Evolutionary conservation across 2,888 invertebrate genomes (phyloP).

Genomic region (Aphodius granarius): DNA sequence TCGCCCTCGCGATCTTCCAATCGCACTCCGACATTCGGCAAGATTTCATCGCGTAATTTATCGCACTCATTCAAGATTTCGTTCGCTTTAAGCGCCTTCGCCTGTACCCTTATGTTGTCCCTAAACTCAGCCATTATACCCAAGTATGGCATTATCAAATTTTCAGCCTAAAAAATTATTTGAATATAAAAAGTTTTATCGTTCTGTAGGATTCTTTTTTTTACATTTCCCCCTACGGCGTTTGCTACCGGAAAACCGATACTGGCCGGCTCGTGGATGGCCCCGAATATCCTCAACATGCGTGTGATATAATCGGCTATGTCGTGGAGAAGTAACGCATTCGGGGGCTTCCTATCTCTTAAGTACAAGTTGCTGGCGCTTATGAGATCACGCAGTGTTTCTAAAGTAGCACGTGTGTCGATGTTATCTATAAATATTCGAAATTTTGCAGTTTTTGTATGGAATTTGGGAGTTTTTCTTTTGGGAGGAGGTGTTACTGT

Average conservation of each 20-base stretch:
- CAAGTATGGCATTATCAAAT: constrained; percentile 85
- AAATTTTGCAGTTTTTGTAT: neutral
- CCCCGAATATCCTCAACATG: constrained; percentile 77
- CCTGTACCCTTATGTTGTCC: constrained; percentile 71
- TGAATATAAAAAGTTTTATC: constrained; percentile 9
- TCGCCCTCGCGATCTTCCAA: constrained; percentile 87
- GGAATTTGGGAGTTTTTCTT: constrained; percentile 4
- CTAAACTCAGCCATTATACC: constrained; percentile 85
- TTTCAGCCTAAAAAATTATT: constrained; percentile 59
- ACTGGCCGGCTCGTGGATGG: constrained; percentile 65
- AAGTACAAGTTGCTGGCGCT: constrained; percentile 84
- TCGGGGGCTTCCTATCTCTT: constrained; percentile 60
- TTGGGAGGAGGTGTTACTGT: neutral
- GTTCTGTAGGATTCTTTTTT: constrained; percentile 4
- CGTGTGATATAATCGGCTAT: constrained; percentile 85
- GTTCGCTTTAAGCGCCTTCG: constrained; percentile 64
- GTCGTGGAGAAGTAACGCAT: constrained; percentile 69
- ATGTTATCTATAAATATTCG: constrained; percentile 72
- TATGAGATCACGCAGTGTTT: constrained; percentile 84
- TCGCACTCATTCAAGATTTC: constrained; percentile 87
- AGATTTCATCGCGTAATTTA: constrained; percentile 76
- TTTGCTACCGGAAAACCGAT: constrained; percentile 72
- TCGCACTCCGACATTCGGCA: constrained; percentile 91
- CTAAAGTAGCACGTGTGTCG: constrained; percentile 87
- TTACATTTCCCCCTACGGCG: constrained; percentile 27